Conservation (phyloP, 2,797 vertebrate species). For the Chaunax sp. region DNA sequence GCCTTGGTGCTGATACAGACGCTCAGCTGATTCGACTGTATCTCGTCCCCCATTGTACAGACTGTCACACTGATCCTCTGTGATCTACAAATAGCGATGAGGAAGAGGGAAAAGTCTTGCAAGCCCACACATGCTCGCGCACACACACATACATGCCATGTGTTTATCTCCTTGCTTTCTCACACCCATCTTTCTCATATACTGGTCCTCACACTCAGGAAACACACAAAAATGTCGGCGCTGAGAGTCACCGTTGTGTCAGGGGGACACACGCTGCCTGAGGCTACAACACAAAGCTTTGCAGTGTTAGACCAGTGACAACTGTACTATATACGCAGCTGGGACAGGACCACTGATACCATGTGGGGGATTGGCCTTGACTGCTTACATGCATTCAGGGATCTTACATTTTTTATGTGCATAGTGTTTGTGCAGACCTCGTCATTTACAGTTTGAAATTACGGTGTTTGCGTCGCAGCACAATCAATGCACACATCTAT, state of each 20-base stretch:
- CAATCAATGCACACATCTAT: too few relatives aligned
- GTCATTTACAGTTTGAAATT: too few relatives aligned
- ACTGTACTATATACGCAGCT: slow-evolving; percentile 17
- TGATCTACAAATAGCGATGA: slow-evolving; percentile 38
- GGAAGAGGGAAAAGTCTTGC: slow-evolving; percentile 20
- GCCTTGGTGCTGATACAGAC: slow-evolving; percentile 28
- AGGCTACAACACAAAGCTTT: slow-evolving; percentile 35
- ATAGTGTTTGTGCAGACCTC: too few relatives aligned
- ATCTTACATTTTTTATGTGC: too few relatives aligned
- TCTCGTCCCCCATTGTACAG: slow-evolving; percentile 57
- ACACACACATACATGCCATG: slow-evolving; percentile 1
- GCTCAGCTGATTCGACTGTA: slow-evolving; percentile 42
- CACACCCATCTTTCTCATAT: slow-evolving; percentile 14
- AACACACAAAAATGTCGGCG: slow-evolving; percentile 16
- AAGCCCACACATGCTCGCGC: slow-evolving; percentile 1
- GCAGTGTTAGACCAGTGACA: slow-evolving; percentile 13
- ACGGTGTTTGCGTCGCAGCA: too few relatives aligned
- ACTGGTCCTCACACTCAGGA: not conserved
- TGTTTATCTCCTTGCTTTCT: slow-evolving; percentile 26
- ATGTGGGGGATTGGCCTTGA: not conserved
- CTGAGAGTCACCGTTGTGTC: slow-evolving; percentile 9
- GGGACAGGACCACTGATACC: not conserved
- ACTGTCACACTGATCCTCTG: slow-evolving; percentile 57
- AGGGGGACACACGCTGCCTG: slow-evolving; percentile 27
- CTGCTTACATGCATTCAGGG: too few relatives aligned